A percentile compares a stretch with the other conserved stretches of the same genome.
Conservation (phyloP, 2,888 invertebrate species). For the Lucinisca nassula region DNA sequence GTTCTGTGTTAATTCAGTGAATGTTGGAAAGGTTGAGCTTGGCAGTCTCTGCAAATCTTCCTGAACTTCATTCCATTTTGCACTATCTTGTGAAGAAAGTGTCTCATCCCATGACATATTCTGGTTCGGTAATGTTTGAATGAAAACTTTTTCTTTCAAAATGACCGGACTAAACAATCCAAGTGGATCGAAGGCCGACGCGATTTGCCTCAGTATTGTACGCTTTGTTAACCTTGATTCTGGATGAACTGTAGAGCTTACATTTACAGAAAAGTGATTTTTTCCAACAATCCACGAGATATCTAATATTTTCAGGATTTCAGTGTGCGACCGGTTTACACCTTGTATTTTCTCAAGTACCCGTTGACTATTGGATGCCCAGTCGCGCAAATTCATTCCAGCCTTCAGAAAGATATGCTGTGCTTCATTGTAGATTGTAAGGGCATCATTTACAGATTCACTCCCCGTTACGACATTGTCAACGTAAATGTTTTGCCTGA, state of each 20-base stretch:
- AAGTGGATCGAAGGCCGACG: constrained; percentile 22
- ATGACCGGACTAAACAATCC: constrained; percentile 13
- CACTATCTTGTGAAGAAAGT: neutral
- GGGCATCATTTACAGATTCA: neutral
- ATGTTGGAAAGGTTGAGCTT: too few relatives aligned
- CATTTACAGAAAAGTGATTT: neutral
- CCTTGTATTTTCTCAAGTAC: neutral
- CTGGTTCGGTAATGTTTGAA: constrained; percentile 11
- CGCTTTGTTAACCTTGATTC: constrained; percentile 10
- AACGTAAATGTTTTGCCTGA: constrained; percentile 4
- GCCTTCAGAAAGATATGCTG: neutral
- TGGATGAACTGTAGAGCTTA: neutral
- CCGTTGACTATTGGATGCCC: neutral
- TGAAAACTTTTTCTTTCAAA: neutral
- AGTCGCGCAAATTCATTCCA: constrained; percentile 8
- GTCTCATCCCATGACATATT: constrained; percentile 16
- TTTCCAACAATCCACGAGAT: neutral
- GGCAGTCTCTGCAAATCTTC: neutral
- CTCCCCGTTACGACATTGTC: constrained; percentile 13
- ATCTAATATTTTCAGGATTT: neutral
- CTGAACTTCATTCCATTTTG: neutral
- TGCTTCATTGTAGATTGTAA: neutral
- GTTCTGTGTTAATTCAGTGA: neutral
- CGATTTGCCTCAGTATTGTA: neutral
- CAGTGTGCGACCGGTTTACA: neutral